These are phyloP conservation scores for Dolichallabes microphthalmus DNA, from an alignment of 2,113 vertebrate species.

Conservation along the genomic window DNA sequence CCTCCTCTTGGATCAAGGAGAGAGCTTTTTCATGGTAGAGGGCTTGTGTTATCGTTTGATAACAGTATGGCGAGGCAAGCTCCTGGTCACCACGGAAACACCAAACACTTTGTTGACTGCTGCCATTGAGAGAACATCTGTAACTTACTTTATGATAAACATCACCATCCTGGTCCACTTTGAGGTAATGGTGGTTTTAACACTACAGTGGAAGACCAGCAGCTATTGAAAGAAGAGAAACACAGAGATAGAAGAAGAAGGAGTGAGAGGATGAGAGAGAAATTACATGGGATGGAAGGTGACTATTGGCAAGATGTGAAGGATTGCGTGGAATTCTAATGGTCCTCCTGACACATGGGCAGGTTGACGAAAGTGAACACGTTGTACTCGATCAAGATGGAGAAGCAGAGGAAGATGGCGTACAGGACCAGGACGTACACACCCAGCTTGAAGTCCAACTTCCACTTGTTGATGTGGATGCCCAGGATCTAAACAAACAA, in stretches of 20 bases:
- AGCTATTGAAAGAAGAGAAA: background rate
- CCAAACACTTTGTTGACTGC: background rate
- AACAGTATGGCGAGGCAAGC: constrained; percentile 10
- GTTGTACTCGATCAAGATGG: constrained; percentile 96
- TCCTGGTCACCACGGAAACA: background rate
- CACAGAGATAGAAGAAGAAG: constrained; percentile 44
- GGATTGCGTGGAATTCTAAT: constrained; percentile 62
- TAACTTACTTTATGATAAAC: constrained; percentile 1
- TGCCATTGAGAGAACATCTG: background rate
- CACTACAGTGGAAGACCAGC: constrained; percentile 42
- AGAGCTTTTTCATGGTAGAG: background rate
- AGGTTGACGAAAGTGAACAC: constrained; percentile 99
- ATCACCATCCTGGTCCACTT: background rate
- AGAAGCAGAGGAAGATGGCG: constrained; percentile 91
- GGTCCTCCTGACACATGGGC: constrained; percentile 90
- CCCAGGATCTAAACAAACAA: constrained; percentile 79
- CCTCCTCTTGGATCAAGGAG: constrained; percentile 51
- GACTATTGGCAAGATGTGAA: background rate
- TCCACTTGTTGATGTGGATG: constrained; percentile 93
- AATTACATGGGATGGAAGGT: background rate
- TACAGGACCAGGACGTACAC: constrained; percentile 87
- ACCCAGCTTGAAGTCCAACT: constrained; percentile 88
- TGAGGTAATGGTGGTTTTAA: constrained; percentile 52
- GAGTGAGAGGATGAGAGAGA: background rate
- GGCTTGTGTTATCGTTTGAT: background rate